Percentiles rank a stretch among this genome's conserved stretches.
phyloP scores from a whole-genome alignment of 2,113 vertebrate species.

The Gnathonemus longibarbis region DNA sequence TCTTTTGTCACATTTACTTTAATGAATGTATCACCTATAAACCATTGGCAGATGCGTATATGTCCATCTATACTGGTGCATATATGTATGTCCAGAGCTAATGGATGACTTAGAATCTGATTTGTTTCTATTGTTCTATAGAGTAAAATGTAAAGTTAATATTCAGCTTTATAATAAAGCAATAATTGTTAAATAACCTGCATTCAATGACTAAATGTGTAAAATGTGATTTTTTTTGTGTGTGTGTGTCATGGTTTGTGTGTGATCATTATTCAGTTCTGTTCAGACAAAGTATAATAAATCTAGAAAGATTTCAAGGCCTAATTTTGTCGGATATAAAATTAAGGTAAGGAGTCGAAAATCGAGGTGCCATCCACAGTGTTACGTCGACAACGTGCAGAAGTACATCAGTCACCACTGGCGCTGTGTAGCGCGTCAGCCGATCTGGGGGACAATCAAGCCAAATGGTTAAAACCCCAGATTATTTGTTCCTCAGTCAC shows the following conservation, averaged over 20 bases:
- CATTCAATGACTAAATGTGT: not conserved
- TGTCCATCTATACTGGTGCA: slow-evolving; percentile 13
- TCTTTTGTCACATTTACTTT: slow-evolving; percentile 12
- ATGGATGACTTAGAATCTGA: slow-evolving; percentile 12
- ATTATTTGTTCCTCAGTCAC: not conserved
- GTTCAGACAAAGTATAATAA: not conserved
- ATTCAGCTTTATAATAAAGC: slow-evolving; percentile 29
- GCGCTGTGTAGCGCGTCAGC: not conserved
- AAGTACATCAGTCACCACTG: not conserved
- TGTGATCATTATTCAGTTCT: slow-evolving; percentile 20
- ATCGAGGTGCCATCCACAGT: not conserved
- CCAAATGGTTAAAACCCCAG: not conserved
- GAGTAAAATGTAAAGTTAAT: slow-evolving; percentile 23
- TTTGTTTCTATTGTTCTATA: slow-evolving; percentile 22
- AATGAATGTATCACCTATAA: slow-evolving; percentile 16
- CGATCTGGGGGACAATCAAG: not conserved
- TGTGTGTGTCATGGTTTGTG: slow-evolving; percentile 18
- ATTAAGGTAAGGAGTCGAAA: not conserved
- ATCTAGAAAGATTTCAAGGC: not conserved
- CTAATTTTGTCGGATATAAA: not conserved
- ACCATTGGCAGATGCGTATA: slow-evolving; percentile 14
- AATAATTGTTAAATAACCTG: slow-evolving; percentile 12
- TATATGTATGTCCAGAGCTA: not conserved
- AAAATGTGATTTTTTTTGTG: not conserved
- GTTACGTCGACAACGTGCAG: not conserved